Evolutionary conservation across 2,113 vertebrate genomes (phyloP).

Genomic region (Haplochromis burtoni): DNA sequence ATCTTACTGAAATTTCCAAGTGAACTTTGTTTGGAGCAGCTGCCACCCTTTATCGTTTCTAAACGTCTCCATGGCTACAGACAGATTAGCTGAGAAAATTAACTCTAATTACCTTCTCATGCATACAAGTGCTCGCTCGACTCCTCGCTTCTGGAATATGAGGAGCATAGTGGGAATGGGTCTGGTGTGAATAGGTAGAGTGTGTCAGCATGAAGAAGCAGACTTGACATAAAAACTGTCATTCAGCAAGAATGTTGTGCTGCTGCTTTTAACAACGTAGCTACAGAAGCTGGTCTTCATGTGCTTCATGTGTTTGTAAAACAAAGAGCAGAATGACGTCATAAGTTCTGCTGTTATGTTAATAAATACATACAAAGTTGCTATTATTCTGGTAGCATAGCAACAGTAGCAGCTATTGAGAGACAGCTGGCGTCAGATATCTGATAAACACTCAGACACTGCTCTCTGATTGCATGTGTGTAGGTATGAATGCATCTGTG

Average conservation of each 20-base stretch:
- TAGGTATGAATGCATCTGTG: not conserved
- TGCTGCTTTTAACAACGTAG: not conserved
- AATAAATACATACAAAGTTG: not conserved
- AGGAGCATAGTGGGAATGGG: not conserved
- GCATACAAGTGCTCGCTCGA: not conserved
- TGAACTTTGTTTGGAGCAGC: not conserved
- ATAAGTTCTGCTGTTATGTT: not conserved
- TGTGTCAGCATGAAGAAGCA: not conserved
- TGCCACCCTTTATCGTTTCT: not conserved
- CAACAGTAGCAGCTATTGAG: slow-evolving; percentile 5
- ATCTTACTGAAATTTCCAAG: not conserved
- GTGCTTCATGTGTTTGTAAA: not conserved
- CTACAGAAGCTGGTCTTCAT: not conserved
- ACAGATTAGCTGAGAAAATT: slow-evolving; percentile 9
- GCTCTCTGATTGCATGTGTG: slow-evolving; percentile 15
- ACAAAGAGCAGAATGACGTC: not conserved
- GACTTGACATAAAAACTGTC: not conserved
- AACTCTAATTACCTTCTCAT: not conserved
- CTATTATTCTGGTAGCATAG: not conserved
- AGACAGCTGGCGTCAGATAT: slow-evolving; percentile 27
- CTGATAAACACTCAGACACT: slow-evolving; percentile 4
- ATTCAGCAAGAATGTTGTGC: not conserved
- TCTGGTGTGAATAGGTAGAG: not conserved
- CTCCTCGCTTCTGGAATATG: not conserved
- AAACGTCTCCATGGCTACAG: not conserved